Percentiles rank a stretch among this genome's conserved stretches.
Conservation (phyloP, 2,113 vertebrate species). For the Malurus cyaneus region DNA sequence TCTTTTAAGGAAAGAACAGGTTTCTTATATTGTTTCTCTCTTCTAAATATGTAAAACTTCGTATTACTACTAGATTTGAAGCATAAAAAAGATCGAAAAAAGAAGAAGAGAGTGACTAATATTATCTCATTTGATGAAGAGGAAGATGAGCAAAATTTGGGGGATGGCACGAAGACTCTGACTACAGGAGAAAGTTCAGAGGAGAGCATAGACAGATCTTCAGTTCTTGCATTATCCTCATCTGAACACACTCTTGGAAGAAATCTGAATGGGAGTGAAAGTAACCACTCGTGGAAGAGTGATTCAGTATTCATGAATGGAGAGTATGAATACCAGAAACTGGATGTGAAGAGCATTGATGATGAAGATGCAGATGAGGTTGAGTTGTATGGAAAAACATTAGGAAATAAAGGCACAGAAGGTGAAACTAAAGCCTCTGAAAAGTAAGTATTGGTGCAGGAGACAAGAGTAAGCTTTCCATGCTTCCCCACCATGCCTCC, state of each 20-base stretch:
- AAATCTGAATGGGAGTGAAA: slow-evolving; percentile 62
- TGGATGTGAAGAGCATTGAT: slow-evolving; percentile 82
- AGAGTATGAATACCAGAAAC: slow-evolving; percentile 70
- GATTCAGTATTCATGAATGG: slow-evolving; percentile 72
- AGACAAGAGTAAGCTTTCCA: neutral
- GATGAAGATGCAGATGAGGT: slow-evolving; percentile 77
- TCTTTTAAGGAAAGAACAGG: neutral
- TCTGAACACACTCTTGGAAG: slow-evolving; percentile 61
- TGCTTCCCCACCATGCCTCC: accelerated
- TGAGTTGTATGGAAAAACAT: neutral
- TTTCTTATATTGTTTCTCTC: neutral
- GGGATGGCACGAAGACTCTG: slow-evolving; percentile 42
- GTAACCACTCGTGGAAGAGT: slow-evolving; percentile 62
- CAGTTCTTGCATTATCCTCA: slow-evolving; percentile 37
- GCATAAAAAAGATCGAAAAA: slow-evolving; percentile 86
- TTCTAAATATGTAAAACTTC: neutral
- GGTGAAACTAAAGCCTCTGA: slow-evolving; percentile 42
- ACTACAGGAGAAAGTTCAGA: slow-evolving; percentile 71
- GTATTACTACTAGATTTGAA: slow-evolving; percentile 77
- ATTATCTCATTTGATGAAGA: slow-evolving; percentile 96
- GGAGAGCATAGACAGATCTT: slow-evolving; percentile 71
- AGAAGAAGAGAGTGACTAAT: slow-evolving; percentile 95
- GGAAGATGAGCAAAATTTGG: slow-evolving; percentile 78
- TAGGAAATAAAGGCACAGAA: slow-evolving; percentile 24
- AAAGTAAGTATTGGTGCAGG: slow-evolving; percentile 67